Evolutionary conservation across 2,888 invertebrate genomes (phyloP).

Genomic region (Cantharis rustica): DNA sequence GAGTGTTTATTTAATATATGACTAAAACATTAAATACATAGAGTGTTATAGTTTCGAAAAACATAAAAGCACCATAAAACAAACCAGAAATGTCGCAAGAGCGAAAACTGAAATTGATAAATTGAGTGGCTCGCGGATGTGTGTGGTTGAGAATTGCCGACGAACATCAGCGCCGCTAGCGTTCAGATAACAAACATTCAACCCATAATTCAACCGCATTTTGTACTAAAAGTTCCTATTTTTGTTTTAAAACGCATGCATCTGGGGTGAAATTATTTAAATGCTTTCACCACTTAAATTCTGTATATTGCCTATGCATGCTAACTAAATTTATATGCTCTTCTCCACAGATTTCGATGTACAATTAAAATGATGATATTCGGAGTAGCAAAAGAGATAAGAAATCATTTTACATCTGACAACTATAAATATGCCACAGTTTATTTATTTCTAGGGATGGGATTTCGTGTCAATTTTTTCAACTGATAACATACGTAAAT

Average conservation of each 20-base stretch:
- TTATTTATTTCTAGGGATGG: constrained; percentile 50
- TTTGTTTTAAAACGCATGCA: constrained; percentile 23
- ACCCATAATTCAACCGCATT: constrained; percentile 31
- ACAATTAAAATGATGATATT: constrained; percentile 7
- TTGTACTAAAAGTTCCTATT: constrained; percentile 26
- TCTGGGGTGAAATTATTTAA: constrained; percentile 22
- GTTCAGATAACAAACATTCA: constrained; percentile 29
- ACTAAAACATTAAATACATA: constrained; percentile 18
- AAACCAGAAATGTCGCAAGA: constrained; percentile 31
- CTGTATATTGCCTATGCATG: background rate
- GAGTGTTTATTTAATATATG: constrained; percentile 25
- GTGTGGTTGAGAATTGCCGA: constrained; percentile 34
- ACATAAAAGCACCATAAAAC: constrained; percentile 33
- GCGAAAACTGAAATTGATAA: constrained; percentile 36
- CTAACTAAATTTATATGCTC: background rate
- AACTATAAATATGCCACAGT: constrained; percentile 52
- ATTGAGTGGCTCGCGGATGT: constrained; percentile 35
- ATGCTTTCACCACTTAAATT: constrained; percentile 10
- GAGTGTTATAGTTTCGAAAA: constrained; percentile 27
- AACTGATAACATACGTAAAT: constrained; percentile 47
- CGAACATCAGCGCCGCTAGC: constrained; percentile 32
- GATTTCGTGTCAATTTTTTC: constrained; percentile 50
- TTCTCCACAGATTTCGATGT: background rate
- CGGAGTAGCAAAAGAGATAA: background rate
- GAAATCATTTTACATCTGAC: constrained; percentile 39